Evolutionary conservation across 2,113 vertebrate species (phyloP), one percentile per base, ranked within the genome.

Genomic region (Symphodus melops): DNA sequence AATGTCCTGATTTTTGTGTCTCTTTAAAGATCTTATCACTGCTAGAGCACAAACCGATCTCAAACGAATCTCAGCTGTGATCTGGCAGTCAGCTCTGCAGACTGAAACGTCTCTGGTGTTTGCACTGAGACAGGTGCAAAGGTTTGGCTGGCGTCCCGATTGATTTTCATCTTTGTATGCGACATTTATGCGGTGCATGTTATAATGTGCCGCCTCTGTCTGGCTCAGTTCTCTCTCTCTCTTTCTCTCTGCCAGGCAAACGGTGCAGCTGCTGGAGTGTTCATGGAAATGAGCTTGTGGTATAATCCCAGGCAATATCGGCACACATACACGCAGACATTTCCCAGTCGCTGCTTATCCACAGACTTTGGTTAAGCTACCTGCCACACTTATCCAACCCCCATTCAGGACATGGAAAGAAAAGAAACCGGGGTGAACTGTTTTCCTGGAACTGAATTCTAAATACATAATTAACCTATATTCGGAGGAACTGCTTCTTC

Each of bases 391-490:
- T 62, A 74, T 80, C 72, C 63, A 78, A 57, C n/a, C 63, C 33
- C 72, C 13, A 75, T 77, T 85, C 55, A 75, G 70, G 60, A 57
- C 39, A 56, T 3, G 33, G 41, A 33, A 68, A 33, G 28, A 81
- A 75, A 67, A 53, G 19, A 25, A 69, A 72, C 28, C 52, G 23
- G 20, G 46, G 41, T 68, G 53, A 88, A 66, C 25, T 53, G 68
- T 80, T 80, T 62, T 75, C 23, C 55, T 57, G 9, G 72, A 85
- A 81, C 23, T 52, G 56, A 64, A 82, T 85, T 82, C 65, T 57
- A 81, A 85, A 88, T 83, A 64, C 82, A 73, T 64, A 65, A 82
- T 85, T 85, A 79, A 85, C 79, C 86, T 77, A 88, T 37, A 83
- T 86, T 79, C 48, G 36, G 28, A 62, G 57, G 42, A 53, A 68